Percentiles rank a stretch among this genome's conserved stretches.
Evolutionary conservation across 2,888 invertebrate species (phyloP).

Genomic region (Eupithecia pulchellata): DNA sequence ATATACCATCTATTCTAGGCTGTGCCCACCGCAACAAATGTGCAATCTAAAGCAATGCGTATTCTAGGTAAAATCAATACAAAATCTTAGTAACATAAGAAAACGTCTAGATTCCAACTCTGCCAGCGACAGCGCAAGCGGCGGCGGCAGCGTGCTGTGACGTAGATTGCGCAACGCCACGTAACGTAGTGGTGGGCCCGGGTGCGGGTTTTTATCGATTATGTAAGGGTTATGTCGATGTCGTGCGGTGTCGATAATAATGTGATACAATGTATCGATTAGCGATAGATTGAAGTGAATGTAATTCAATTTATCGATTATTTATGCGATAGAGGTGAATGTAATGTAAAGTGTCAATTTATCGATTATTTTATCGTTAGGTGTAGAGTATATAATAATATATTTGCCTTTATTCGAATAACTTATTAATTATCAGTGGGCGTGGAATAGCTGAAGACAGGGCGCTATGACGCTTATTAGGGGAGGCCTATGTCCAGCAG

Average conservation of each 20-base stretch:
- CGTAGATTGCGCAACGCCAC: slow-evolving; percentile 45
- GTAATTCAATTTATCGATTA: too few relatives aligned
- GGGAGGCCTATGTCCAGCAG: too few relatives aligned
- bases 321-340: background rate
- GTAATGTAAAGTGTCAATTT: background rate
- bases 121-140: slow-evolving; percentile 55
- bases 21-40: too few relatives aligned
- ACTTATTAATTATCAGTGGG: too few relatives aligned
- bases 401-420: background rate
- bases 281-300: background rate
- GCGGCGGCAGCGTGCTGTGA: slow-evolving; percentile 49
- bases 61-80: background rate
- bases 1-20: too few relatives aligned
- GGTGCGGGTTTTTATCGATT: slow-evolving; percentile 29
- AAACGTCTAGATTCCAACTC: slow-evolving; percentile 23
- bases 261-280: slow-evolving; percentile 5
- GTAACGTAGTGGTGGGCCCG: slow-evolving; percentile 40
- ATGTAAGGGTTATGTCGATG: slow-evolving; percentile 33
- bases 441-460: too few relatives aligned
- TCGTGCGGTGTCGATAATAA: slow-evolving; percentile 9
- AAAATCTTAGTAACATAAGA: background rate
- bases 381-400: background rate
- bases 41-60: too few relatives aligned
- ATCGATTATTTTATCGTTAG: background rate
- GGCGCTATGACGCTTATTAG: too few relatives aligned